phyloP scores from a whole-genome alignment of 2,888 invertebrate species.

The Archips crataeganus region DNA sequence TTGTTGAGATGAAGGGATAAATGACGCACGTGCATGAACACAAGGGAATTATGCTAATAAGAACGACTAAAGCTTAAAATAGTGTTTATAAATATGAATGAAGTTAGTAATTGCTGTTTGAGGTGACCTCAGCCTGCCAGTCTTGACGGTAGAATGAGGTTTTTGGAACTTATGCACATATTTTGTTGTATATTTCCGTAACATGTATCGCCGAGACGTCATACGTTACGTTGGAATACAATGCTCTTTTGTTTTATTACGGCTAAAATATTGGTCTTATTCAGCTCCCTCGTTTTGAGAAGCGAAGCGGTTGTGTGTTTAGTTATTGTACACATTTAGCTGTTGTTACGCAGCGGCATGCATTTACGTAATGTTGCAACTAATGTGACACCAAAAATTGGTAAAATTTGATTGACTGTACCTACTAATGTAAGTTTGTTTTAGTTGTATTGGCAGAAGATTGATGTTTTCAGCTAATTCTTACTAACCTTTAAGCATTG shows the following conservation, averaged over 20 bases:
- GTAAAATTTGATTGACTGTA: too few species aligned
- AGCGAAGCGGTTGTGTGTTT: not conserved
- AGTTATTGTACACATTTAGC: not conserved
- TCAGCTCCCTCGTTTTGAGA: not conserved
- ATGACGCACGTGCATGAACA: slow-evolving; percentile 64
- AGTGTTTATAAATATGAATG: slow-evolving; percentile 43
- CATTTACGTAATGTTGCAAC: slow-evolving; percentile 17
- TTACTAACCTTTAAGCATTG: too few species aligned
- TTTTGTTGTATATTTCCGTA: slow-evolving; percentile 26
- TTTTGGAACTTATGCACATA: slow-evolving; percentile 41
- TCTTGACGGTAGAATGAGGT: slow-evolving; percentile 31
- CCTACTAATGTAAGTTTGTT: too few species aligned
- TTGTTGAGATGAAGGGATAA: slow-evolving; percentile 64
- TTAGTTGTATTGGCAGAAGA: too few species aligned
- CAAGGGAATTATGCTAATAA: slow-evolving; percentile 59
- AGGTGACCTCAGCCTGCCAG: slow-evolving; percentile 33
- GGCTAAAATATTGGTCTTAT: slow-evolving; percentile 13
- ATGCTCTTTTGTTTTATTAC: slow-evolving; percentile 25
- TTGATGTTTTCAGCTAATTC: too few species aligned
- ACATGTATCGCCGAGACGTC: slow-evolving; percentile 5
- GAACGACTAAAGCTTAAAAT: slow-evolving; percentile 53
- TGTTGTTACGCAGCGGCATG: slow-evolving; percentile 8
- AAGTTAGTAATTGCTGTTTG: slow-evolving; percentile 42
- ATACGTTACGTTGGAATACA: slow-evolving; percentile 15
- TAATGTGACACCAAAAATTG: not conserved